Conservation (phyloP, 2,113 vertebrate genomes). For the Erythrocercus mccallii region DNA sequence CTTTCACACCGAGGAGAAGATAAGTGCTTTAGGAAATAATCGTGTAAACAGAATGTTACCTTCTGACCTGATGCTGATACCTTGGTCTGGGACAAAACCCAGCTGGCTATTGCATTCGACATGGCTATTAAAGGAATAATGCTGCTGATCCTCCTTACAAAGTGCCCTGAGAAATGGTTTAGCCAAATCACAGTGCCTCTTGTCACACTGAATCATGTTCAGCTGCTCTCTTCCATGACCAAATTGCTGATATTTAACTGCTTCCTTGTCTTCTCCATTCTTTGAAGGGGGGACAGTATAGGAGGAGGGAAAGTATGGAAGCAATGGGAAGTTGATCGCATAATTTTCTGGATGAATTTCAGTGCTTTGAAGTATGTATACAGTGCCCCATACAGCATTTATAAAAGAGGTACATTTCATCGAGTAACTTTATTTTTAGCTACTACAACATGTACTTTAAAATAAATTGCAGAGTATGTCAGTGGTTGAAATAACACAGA, state of each 20-base stretch:
- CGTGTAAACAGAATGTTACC: constrained; percentile 94
- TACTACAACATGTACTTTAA: neutral
- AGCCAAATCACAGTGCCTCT: constrained; percentile 71
- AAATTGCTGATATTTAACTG: constrained; percentile 40
- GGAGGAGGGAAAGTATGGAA: neutral
- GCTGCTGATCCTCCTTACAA: constrained; percentile 74
- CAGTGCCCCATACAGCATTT: neutral
- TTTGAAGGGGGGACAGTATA: neutral
- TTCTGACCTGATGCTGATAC: constrained; percentile 93
- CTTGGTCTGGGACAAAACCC: constrained; percentile 86
- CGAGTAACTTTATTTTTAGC: neutral
- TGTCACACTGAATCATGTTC: constrained; percentile 73
- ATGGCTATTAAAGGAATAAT: constrained; percentile 91
- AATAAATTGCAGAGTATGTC: neutral
- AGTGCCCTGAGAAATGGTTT: constrained; percentile 71
- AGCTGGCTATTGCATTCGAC: constrained; percentile 83
- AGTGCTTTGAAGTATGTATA: neutral
- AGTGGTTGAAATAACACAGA: neutral
- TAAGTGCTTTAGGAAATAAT: constrained; percentile 90
- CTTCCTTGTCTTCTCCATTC: neutral
- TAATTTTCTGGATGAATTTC: neutral
- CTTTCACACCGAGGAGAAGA: constrained; percentile 84
- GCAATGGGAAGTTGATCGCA: neutral
- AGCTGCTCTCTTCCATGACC: constrained; percentile 49
- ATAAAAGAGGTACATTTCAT: neutral